Percentiles rank a stretch among this genome's conserved stretches.
These are phyloP conservation scores for Encarsia formosa DNA, from an alignment of 2,888 invertebrate genomes.

Conservation along the genomic window DNA sequence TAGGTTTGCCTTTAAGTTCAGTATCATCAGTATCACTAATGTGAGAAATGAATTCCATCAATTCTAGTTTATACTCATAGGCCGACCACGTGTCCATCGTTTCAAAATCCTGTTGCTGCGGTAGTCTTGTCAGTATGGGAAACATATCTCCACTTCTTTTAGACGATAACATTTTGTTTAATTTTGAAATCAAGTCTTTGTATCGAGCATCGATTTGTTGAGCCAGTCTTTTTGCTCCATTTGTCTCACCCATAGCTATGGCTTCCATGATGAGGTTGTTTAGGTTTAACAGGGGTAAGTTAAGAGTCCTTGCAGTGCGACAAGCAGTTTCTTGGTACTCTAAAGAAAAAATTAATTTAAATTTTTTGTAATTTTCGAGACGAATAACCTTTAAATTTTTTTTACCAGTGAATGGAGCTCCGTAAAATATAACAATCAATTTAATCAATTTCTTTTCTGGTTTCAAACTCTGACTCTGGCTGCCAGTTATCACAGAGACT, in stretches of 20 bases:
- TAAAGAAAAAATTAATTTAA: slow-evolving; percentile 14
- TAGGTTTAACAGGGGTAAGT: slow-evolving; percentile 34
- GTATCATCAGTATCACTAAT: neutral
- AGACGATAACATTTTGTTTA: neutral
- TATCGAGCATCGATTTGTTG: slow-evolving; percentile 36
- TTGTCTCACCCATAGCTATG: slow-evolving; percentile 30
- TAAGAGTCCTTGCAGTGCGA: slow-evolving; percentile 46
- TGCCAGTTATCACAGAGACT: slow-evolving; percentile 5
- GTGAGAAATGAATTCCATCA: neutral
- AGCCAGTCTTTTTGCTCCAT: slow-evolving; percentile 31
- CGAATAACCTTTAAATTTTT: neutral
- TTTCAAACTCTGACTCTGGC: slow-evolving; percentile 1
- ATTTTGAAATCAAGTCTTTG: slow-evolving; percentile 26
- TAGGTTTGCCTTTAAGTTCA: slow-evolving; percentile 7
- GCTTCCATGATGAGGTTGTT: slow-evolving; percentile 35
- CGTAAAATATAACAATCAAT: slow-evolving; percentile 52
- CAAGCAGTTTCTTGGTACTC: slow-evolving; percentile 55
- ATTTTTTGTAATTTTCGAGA: neutral
- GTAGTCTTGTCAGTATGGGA: slow-evolving; percentile 27
- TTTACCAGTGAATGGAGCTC: slow-evolving; percentile 50
- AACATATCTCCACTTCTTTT: neutral
- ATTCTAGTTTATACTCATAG: slow-evolving; percentile 39
- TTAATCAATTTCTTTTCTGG: slow-evolving; percentile 32
- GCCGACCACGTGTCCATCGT: slow-evolving; percentile 32
- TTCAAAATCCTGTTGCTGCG: slow-evolving; percentile 30